phyloP scores from a whole-genome alignment of 2,888 invertebrate genomes.

The Hydrotaea cyrtoneurina region DNA sequence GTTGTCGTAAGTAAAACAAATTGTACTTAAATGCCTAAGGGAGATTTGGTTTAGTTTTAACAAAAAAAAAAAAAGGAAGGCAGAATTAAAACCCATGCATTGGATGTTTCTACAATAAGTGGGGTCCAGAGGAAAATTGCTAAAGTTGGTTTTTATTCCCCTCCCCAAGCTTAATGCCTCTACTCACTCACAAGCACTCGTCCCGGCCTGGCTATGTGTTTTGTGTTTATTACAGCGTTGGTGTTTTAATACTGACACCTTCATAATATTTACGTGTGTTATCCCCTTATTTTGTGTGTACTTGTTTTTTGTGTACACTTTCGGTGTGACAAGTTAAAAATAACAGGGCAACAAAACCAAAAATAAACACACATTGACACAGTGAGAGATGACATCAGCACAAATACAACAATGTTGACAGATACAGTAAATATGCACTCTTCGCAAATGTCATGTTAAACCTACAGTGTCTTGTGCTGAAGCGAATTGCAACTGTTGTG shows the following conservation, averaged over 20 bases:
- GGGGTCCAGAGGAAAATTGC: background rate
- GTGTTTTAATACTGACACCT: slow-evolving; percentile 26
- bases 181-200: background rate
- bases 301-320: background rate
- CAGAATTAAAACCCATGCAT: background rate
- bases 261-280: background rate
- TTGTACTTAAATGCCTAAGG: slow-evolving; percentile 33
- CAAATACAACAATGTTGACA: slow-evolving; percentile 10
- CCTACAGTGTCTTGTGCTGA: background rate
- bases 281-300: background rate
- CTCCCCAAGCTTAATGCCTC: too few relatives aligned
- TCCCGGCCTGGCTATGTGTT: background rate
- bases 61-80: slow-evolving; percentile 17
- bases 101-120: background rate
- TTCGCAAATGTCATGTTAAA: background rate
- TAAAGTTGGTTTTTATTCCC: too few relatives aligned
- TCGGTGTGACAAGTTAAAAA: slow-evolving; percentile 26
- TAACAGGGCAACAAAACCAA: slow-evolving; percentile 24
- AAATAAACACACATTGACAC: slow-evolving; percentile 1
- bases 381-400: background rate
- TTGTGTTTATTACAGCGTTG: background rate
- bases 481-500: too few relatives aligned
- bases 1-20: slow-evolving; percentile 7
- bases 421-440: background rate
- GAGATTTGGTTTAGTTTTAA: background rate